These are phyloP conservation scores for Sarcophaga rosellei DNA, from an alignment of 2,888 invertebrate species.

Conservation along the genomic window DNA sequence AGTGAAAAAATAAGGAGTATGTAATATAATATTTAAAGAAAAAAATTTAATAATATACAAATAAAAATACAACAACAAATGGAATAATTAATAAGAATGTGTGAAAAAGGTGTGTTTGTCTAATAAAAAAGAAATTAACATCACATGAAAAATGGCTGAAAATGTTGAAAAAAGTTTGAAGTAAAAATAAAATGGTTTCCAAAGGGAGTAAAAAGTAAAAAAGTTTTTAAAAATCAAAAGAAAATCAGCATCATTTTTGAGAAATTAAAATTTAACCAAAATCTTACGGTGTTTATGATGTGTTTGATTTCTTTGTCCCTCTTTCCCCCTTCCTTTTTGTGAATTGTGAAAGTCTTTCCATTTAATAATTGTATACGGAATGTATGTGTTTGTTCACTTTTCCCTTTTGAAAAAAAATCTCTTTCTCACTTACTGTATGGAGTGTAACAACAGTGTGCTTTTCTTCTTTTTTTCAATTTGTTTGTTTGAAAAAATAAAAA, in stretches of 20 bases:
- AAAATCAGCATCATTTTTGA: too few species aligned
- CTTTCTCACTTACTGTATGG: not conserved
- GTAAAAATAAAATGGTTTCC: not conserved
- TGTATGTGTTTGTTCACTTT: too few species aligned
- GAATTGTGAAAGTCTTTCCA: too few species aligned
- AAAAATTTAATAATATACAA: constrained; percentile 35
- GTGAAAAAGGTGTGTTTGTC: constrained; percentile 55
- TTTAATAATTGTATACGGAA: too few species aligned
- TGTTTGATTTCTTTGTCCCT: too few species aligned
- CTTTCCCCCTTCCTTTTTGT: too few species aligned
- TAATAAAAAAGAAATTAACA: too few species aligned
- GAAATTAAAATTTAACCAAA: too few species aligned
- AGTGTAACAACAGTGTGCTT: not conserved
- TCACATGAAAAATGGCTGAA: too few species aligned
- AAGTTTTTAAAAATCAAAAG: too few species aligned
- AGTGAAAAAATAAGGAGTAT: not conserved
- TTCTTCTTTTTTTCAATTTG: constrained; percentile 18
- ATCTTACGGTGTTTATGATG: too few species aligned
- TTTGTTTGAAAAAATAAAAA: constrained; percentile 30
- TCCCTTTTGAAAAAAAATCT: not conserved
- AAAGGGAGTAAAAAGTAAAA: constrained; percentile 2
- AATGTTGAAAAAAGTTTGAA: constrained; percentile 3
- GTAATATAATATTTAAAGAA: constrained; percentile 18
- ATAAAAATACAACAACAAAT: constrained; percentile 16
- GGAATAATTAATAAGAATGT: constrained; percentile 3